phyloP scores from a whole-genome alignment of 2,113 vertebrate species.

The Platysteira castanea region DNA sequence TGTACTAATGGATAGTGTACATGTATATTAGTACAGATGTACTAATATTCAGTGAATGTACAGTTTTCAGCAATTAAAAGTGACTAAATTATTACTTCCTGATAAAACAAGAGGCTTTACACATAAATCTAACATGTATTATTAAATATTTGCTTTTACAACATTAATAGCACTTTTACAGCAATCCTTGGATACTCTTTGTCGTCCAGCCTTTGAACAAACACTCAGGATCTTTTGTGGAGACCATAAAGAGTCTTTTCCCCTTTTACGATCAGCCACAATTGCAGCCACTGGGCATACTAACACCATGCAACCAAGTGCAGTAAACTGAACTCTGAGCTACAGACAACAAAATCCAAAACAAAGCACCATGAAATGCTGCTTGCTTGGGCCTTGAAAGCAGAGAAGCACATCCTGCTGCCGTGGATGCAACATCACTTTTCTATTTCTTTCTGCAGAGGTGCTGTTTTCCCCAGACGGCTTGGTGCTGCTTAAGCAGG shows the following conservation, averaged over 20 bases:
- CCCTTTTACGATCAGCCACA: neutral
- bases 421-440: neutral
- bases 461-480: neutral
- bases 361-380: fast-evolving
- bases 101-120: neutral
- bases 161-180: neutral
- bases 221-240: neutral
- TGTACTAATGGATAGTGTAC: neutral
- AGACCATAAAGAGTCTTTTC: neutral
- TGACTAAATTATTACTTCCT: neutral
- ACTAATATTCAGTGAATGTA: neutral
- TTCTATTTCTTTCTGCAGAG: neutral
- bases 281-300: neutral
- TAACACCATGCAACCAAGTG: neutral
- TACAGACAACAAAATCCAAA: neutral
- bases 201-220: neutral
- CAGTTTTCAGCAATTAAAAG: neutral
- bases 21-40: neutral
- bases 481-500: neutral
- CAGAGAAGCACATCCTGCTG: neutral
- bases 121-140: neutral
- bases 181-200: neutral
- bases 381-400: neutral
- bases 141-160: neutral
- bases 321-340: neutral